Base-by-base conservation (phyloP, 2,113 vertebrate species). In the Tachysurus vachellii region DNA sequence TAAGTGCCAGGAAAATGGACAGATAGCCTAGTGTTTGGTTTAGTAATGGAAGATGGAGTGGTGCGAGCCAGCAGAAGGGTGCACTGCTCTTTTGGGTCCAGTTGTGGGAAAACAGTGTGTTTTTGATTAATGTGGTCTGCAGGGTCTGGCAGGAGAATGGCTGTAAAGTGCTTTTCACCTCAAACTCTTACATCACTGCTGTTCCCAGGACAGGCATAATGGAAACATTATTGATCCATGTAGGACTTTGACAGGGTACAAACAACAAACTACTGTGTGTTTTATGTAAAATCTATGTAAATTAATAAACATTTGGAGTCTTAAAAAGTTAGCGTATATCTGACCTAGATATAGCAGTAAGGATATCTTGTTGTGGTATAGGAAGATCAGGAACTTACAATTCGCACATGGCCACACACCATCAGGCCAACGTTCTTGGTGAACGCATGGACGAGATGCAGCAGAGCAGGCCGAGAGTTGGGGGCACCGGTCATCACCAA, bases 361-460 rank as follows among this genome's bases (percentile, higher is more conserved):
- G 28, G n/a, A 47, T n/a, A 50, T 87, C 21, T 31, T n/a, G 14
- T 64, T 4, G 50, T 2, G 4, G 57, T 21, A 56, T 9, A 42
- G 31, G 13, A 26, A 44, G 36, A 44, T 64, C 8, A 26, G 68
- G 0, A 31, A 91, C 96, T 96, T 94, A 99, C 98, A 93, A 93
- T 96, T 86, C 97, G 97, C 53, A 99, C 92, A 1, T 99, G 98
- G 11, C 98, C 98, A 80, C 98, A 99, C 91, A 99, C 96, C 97
- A 99, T 97, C 89, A 99, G 94, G 82, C 98, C 98, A 59, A 99
- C 97, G 4, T 99, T 99, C 93, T 99, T 99, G 50, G 98, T 99
- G 89, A 99, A 99, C 90, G 95, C 96, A 84, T 99, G 96, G 70
- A 99, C 97, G 90, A 99, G 95, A 91, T 99, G 95, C 75, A 99